phyloP scores from a whole-genome alignment of 2,797 vertebrate species.

The Megalops cyprinoides region DNA sequence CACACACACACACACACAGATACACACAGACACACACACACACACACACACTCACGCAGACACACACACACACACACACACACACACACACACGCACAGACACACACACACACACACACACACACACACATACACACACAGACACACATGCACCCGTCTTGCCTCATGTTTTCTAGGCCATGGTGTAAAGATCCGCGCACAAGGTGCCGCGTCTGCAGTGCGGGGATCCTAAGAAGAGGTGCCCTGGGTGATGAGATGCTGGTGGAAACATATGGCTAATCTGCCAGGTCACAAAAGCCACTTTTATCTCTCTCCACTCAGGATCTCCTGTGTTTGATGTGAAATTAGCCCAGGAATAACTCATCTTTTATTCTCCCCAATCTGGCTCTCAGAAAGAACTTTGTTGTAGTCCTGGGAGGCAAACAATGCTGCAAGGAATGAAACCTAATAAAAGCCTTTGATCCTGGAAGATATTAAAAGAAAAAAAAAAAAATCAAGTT shows the following conservation, averaged over 20 bases:
- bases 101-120: not conserved
- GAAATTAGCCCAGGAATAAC: slow-evolving; percentile 78
- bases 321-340: slow-evolving; percentile 78
- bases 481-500: slow-evolving; percentile 52
- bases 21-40: not conserved
- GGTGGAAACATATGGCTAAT: slow-evolving; percentile 76
- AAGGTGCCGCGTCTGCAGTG: slow-evolving; percentile 48
- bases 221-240: slow-evolving; percentile 61
- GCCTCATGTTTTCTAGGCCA: not conserved
- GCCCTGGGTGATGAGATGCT: slow-evolving; percentile 65
- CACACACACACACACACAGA: not conserved
- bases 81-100: no score
- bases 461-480: slow-evolving; percentile 63
- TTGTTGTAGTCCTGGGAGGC: slow-evolving; percentile 75
- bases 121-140: not conserved
- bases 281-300: slow-evolving; percentile 73
- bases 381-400: slow-evolving; percentile 69
- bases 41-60: no score
- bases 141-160: not conserved
- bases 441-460: slow-evolving; percentile 76
- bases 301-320: slow-evolving; percentile 78
- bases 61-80: no score
- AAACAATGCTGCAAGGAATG: slow-evolving; percentile 75
- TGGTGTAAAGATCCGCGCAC: not conserved
- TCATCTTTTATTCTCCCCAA: slow-evolving; percentile 69